Evolutionary conservation across 1,140 invertebrate species (phyloP), one percentile per base, ranked within the genome.

Genomic region (Linepithema humile): DNA sequence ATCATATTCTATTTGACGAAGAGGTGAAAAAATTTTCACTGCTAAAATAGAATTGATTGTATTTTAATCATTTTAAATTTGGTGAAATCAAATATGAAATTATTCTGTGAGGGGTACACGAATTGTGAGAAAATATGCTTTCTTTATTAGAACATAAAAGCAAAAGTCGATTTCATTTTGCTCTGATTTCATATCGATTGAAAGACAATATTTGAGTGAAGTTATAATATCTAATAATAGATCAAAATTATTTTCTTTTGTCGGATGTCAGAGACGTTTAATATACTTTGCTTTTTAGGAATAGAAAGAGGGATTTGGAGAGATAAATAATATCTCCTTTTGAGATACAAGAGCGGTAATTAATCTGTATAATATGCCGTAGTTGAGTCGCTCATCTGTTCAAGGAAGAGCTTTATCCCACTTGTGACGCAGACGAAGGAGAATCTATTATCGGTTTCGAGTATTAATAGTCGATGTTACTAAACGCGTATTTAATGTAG

Each of bases 291-390:
- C 82, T 90, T 90, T 82, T 72, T 65, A 26, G 50, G 73, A 57
- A 53, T 26, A 70, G 65, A 55, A 64, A 53, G 82, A 77, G 62
- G 38, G 55, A 43, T 65, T 75, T 48, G 65, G 38, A 57, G 70
- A 87, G 92, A 93, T 94, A 93, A 93, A 94, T 94, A 94, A 94
- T 94, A 94, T 92, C 92, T 91, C 91, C 90, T 91, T 93, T 90
- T 91, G 90, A 92, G 90, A 87, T 75, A 89, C 83, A 85, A 72
- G 84, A 59, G 90, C 88, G 91, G 90, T 94, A 94, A 94, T 94
- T 94, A 94, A 94, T 94, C 93, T 91, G 93, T 92, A 94, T 94
- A 94, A 94, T 94, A 94, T 94, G 91, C 93, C 92, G 90, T 85
- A 93, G 93, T 94, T 94, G 94, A 94, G 93, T 93, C 87, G 90